A percentile compares a stretch with the other conserved stretches of the same genome.
Evolutionary conservation across 2,888 invertebrate genomes (phyloP).

Genomic region (Andrena chrysosceles): DNA sequence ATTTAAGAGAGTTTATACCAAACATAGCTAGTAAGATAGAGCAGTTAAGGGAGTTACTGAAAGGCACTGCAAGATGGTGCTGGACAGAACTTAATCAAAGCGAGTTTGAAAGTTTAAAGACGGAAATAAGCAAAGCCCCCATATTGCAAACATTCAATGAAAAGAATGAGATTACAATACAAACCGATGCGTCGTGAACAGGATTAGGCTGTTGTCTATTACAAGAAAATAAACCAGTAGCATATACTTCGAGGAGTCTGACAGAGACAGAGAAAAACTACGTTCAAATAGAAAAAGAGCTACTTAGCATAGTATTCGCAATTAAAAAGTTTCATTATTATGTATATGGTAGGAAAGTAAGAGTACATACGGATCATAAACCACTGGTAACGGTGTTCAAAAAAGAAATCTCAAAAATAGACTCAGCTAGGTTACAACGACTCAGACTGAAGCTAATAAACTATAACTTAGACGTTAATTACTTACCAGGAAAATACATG

Average conservation of each 20-base stretch:
- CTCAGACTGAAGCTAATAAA: background rate
- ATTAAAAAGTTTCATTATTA: background rate
- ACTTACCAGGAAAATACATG: background rate
- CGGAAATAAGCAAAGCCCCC: background rate
- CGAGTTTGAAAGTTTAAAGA: background rate
- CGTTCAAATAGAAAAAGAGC: background rate
- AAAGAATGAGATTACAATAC: background rate
- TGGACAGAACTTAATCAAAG: background rate
- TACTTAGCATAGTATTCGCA: background rate
- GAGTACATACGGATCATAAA: background rate
- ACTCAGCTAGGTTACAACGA: background rate
- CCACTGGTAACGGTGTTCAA: background rate
- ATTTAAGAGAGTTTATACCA: background rate
- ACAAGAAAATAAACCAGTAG: background rate
- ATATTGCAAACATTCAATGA: background rate
- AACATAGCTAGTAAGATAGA: background rate
- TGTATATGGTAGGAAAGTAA: background rate
- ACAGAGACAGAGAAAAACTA: background rate
- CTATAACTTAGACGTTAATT: background rate
- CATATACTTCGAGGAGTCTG: background rate
- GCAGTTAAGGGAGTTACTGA: background rate
- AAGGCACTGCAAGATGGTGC: background rate
- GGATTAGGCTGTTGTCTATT: background rate
- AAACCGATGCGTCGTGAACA: background rate
- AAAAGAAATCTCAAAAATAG: background rate